These are phyloP conservation scores for Apodemia hepburni DNA, from an alignment of 2,888 invertebrate genomes.

Conservation along the genomic window DNA sequence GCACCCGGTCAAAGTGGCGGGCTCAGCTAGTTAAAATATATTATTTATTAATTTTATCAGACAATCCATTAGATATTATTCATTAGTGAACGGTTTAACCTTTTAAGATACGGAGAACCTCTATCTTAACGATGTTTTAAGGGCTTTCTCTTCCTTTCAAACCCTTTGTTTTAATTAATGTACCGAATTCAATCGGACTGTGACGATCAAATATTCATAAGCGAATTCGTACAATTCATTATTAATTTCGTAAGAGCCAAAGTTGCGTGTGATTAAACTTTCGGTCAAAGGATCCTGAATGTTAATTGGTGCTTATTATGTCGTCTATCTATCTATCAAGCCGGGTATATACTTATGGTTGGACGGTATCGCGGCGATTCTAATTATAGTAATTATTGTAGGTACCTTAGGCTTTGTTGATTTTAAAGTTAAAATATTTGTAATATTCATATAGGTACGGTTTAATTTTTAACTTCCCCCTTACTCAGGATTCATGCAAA, in stretches of 20 bases:
- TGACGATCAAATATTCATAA: background rate
- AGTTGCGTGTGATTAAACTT: background rate
- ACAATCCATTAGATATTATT: background rate
- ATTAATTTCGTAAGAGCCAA: background rate
- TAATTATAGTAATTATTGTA: too few species aligned
- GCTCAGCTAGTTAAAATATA: background rate
- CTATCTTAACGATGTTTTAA: background rate
- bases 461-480: too few species aligned
- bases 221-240: background rate
- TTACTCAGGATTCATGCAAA: too few species aligned
- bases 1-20: too few species aligned
- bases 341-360: too few species aligned
- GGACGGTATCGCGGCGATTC: too few species aligned
- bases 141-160: background rate
- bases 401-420: too few species aligned
- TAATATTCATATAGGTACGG: too few species aligned
- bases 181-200: background rate
- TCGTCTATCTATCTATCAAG: too few species aligned
- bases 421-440: too few species aligned
- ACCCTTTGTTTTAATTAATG: constrained; percentile 8
- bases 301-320: too few species aligned
- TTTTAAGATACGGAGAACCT: constrained; percentile 1
- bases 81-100: background rate
- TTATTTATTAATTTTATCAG: background rate
- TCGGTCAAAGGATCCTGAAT: background rate